Base-by-base conservation (phyloP, 2,888 invertebrate genomes). In the Stenodera caucasica region DNA sequence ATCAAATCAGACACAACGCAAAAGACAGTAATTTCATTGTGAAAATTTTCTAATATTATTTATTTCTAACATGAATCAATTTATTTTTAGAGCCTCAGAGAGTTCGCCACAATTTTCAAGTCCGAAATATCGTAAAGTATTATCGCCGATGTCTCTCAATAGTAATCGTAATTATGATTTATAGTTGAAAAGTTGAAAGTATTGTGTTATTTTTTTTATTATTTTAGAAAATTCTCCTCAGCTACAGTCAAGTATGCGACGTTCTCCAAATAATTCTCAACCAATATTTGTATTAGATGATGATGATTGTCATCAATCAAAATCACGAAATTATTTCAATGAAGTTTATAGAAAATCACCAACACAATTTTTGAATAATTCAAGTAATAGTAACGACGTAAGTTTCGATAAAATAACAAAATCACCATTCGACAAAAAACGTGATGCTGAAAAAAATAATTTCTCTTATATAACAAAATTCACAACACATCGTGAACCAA, bases 371-470 rank as follows among this genome's bases (percentile, higher is more conserved):
- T 33, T 29, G 40, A 21, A 30, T 49, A 29, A 54, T 14, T 33
- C 57, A 62, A 61, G 66, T 53, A 70, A 71, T 15, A 68, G 73
- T 49, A 74, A 77, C 60, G 77, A 78, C 60, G 65, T 78, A 8
- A 69, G 66, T 26, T 75, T 75, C 60, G 67, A 77, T 7, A 72
- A 70, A 55, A 70, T 70, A 56, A 66, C 63, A 4, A 72, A 71
- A 59, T 67, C 73, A 33, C 63, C 71, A 0, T 60, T 57, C 23
- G 68, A 68, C 26, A 77, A 73, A 60, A 68, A 66, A 59, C 11
- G 53, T 5, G 68, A 71, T 56, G 68, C 73, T 7, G 69, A 69
- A 37, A 72, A 65, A 53, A 56, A 40, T 12, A 72, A 69, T 18
- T 68, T 70, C 30, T 69, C 68, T 9, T 70, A 72, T 51, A 68